phyloP scores from a whole-genome alignment of 1,140 invertebrate species.

The Calliopsis andreniformis region DNA sequence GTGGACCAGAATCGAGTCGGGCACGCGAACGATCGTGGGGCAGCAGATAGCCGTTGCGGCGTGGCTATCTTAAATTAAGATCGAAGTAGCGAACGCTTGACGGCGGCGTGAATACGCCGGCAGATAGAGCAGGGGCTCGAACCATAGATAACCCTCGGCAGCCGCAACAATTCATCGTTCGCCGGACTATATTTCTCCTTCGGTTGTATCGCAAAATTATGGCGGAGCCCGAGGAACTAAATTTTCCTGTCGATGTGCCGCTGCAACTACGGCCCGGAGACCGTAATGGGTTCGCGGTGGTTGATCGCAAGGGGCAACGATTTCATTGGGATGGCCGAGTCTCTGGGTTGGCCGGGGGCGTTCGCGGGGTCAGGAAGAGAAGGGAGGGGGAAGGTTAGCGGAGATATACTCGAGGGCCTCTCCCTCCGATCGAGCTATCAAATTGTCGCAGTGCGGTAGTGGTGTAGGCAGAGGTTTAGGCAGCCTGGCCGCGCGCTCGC shows the following conservation, averaged over 20 bases:
- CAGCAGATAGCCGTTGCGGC: too few relatives aligned
- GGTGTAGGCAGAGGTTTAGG: constrained; percentile 68
- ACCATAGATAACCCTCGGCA: constrained; percentile 17
- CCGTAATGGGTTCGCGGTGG: constrained; percentile 49
- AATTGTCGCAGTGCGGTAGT: constrained; percentile 76
- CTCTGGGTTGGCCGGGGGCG: too few relatives aligned
- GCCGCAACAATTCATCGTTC: constrained; percentile 55
- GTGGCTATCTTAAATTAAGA: constrained; percentile 34
- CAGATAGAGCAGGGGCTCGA: neutral
- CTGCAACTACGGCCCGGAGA: constrained; percentile 15
- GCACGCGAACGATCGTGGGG: too few relatives aligned
- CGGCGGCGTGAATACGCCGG: neutral
- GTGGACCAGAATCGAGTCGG: too few relatives aligned
- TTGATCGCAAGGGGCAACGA: constrained; percentile 56
- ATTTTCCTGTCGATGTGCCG: constrained; percentile 42
- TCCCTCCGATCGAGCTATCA: constrained; percentile 68
- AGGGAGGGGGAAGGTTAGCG: neutral
- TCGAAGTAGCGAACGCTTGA: constrained; percentile 27
- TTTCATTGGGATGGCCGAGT: constrained; percentile 43
- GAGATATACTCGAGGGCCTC: constrained; percentile 51
- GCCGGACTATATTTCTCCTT: constrained; percentile 25
- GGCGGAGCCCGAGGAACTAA: constrained; percentile 34
- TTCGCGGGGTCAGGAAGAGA: neutral
- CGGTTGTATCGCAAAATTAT: constrained; percentile 37
- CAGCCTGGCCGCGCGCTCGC: constrained; percentile 27